A percentile compares a stretch with the other conserved stretches of the same genome.
phyloP scores from a whole-genome alignment of 2,888 invertebrate species.

The Pseudococcus jackbeardsleyi region DNA sequence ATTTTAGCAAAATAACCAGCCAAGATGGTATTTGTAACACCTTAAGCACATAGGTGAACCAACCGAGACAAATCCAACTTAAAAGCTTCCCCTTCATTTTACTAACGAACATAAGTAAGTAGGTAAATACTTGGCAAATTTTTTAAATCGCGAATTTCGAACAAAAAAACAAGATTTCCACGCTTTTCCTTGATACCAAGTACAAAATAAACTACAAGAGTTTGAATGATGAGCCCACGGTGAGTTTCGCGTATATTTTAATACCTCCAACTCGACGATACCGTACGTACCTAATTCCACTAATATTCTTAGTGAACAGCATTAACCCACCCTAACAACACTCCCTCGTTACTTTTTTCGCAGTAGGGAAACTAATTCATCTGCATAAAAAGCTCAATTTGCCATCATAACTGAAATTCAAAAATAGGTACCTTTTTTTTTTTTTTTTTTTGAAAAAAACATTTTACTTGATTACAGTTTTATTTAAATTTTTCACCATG shows the following conservation, averaged over 20 bases:
- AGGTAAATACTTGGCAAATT: too few relatives aligned
- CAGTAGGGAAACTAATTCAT: background rate
- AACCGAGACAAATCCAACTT: too few relatives aligned
- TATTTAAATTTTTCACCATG: conserved; percentile 41
- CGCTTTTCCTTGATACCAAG: background rate
- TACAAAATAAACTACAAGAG: background rate
- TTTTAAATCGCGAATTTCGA: background rate
- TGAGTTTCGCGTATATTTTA: background rate
- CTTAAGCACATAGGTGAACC: too few relatives aligned
- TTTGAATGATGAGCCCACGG: conserved; percentile 13
- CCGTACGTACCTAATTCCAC: background rate
- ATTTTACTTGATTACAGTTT: conserved; percentile 44
- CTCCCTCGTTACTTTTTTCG: conserved; percentile 3
- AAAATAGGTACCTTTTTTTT: conserved; percentile 5
- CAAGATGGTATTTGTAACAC: too few relatives aligned
- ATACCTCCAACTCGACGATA: background rate
- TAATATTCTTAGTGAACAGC: conserved; percentile 3
- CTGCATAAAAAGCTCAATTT: conserved; percentile 27
- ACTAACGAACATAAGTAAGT: background rate
- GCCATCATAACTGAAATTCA: conserved; percentile 1
- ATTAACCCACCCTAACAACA: background rate
- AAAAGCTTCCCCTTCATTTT: background rate
- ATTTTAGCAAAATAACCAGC: too few relatives aligned
- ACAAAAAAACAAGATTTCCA: background rate
- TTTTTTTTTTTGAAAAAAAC: background rate